Conservation (phyloP, 1,140 invertebrate genomes). For the Brachionus sp. region DNA sequence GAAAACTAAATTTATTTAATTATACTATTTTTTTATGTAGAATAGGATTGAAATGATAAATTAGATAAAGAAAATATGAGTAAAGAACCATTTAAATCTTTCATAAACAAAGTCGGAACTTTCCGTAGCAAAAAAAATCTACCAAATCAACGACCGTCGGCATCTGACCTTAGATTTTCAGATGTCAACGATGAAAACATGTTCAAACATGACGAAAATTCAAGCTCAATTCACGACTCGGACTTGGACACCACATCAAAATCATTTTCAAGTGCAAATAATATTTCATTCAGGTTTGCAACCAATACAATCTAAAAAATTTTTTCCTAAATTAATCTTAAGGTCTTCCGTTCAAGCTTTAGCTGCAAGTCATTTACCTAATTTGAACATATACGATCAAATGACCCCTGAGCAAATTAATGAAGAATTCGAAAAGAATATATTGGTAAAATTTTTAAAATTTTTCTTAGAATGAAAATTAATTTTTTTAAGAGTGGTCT, state of each 20-base stretch:
- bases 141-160: constrained; percentile 37
- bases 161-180: neutral
- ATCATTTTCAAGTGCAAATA: neutral
- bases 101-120: constrained; percentile 45
- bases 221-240: neutral
- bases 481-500: constrained; percentile 8
- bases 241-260: constrained; percentile 39
- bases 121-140: constrained; percentile 43
- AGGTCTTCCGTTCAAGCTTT: constrained; percentile 22
- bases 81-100: constrained; percentile 43
- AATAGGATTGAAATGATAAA: constrained; percentile 16
- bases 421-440: constrained; percentile 40
- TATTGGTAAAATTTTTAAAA: constrained; percentile 15
- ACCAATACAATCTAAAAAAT: neutral
- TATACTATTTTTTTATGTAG: neutral
- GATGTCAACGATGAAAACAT: constrained; percentile 27
- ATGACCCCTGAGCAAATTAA: constrained; percentile 40
- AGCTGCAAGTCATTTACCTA: constrained; percentile 21
- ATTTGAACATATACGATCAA: constrained; percentile 40
- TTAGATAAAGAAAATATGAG: constrained; percentile 27
- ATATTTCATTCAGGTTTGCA: constrained; percentile 5
- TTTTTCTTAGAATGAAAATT: neutral
- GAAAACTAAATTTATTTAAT: neutral
- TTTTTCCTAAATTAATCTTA: neutral
- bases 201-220: neutral